Percentiles rank a stretch among this genome's conserved stretches.
phyloP scores from a whole-genome alignment of 2,888 invertebrate genomes.

The Limnephilus marmoratus region DNA sequence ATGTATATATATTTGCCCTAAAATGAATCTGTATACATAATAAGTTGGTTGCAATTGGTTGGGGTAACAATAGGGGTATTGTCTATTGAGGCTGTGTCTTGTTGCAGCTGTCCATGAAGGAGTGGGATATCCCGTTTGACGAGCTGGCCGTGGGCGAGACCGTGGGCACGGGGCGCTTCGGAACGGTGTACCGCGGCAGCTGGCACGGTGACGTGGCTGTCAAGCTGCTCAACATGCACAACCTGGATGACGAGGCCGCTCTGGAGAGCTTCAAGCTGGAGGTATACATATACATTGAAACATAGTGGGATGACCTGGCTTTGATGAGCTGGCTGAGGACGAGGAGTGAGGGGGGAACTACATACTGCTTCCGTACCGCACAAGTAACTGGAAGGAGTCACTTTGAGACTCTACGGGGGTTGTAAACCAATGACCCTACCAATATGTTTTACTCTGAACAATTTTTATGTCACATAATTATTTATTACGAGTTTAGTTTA shows the following conservation, averaged over 20 bases:
- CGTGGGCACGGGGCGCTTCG: slow-evolving; percentile 95
- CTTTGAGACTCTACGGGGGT: no score
- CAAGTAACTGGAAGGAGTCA: no score
- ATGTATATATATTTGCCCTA: neutral
- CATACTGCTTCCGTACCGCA: no score
- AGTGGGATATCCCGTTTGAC: slow-evolving; percentile 99
- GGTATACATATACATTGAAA: slow-evolving; percentile 72
- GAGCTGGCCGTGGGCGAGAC: slow-evolving; percentile 91
- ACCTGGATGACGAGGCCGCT: slow-evolving; percentile 91
- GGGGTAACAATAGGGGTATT: slow-evolving; percentile 4
- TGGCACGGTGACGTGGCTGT: slow-evolving; percentile 99
- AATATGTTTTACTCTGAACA: no score
- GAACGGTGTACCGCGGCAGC: slow-evolving; percentile 94
- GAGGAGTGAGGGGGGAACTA: no score
- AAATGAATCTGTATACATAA: neutral
- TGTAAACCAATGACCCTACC: no score
- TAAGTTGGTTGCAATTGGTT: neutral
- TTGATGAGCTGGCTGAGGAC: no score
- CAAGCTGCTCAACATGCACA: slow-evolving; percentile 95
- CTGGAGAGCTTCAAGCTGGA: slow-evolving; percentile 97
- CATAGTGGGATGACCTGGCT: neutral
- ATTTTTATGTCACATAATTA: no score
- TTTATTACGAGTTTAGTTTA: no score
- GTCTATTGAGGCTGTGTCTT: slow-evolving; percentile 25
- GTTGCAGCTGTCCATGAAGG: slow-evolving; percentile 88